phyloP scores from a whole-genome alignment of 2,888 invertebrate species.

The Drosophila kuntzei region DNA sequence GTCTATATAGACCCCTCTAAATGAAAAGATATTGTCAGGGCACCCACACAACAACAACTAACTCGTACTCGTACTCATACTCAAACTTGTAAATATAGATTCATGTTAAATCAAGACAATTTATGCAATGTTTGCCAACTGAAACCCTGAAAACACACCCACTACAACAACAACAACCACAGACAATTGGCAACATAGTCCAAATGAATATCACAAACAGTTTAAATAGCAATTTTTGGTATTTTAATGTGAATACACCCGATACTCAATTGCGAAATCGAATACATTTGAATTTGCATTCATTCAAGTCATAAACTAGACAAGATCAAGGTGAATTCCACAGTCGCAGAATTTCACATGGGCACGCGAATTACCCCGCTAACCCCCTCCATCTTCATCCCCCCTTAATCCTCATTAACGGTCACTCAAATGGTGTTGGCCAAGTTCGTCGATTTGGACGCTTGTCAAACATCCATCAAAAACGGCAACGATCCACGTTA shows the following conservation, averaged over 20 bases:
- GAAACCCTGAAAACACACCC: constrained; percentile 75
- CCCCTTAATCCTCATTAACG: constrained; percentile 40
- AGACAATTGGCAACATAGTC: constrained; percentile 27
- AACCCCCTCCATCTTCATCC: background rate
- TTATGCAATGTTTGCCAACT: constrained; percentile 47
- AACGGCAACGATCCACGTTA: constrained; percentile 52
- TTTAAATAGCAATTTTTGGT: constrained; percentile 57
- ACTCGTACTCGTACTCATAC: background rate
- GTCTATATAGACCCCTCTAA: constrained; percentile 4
- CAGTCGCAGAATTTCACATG: constrained; percentile 44
- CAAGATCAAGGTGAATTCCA: constrained; percentile 65
- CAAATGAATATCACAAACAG: constrained; percentile 73
- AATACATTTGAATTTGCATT: constrained; percentile 10
- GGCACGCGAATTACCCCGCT: constrained; percentile 23
- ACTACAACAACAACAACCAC: constrained; percentile 42
- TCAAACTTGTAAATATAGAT: constrained; percentile 24
- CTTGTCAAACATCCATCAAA: constrained; percentile 72
- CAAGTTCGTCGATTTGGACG: constrained; percentile 51
- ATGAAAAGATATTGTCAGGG: constrained; percentile 19
- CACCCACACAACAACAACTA: constrained; percentile 10
- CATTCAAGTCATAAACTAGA: constrained; percentile 34
- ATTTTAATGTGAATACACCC: constrained; percentile 42
- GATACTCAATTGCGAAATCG: constrained; percentile 15
- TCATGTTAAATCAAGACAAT: constrained; percentile 51
- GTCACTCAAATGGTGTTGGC: constrained; percentile 39